Evolutionary conservation across 2,888 invertebrate species (phyloP).

Genomic region (Pyralis farinalis): DNA sequence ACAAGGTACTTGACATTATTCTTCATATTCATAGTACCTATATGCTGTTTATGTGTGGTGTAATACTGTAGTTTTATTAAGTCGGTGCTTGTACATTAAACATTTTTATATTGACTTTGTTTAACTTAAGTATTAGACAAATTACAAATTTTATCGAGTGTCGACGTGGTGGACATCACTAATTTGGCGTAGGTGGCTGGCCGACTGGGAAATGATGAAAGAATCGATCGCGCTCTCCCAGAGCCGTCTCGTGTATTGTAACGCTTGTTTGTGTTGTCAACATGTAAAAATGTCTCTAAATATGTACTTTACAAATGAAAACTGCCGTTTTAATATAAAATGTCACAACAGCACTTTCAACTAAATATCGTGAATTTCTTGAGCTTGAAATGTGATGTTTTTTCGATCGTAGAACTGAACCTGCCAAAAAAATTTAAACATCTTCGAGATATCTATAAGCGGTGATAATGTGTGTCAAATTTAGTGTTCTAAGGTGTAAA

Average conservation of each 20-base stretch:
- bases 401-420: not conserved
- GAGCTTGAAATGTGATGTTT: slow-evolving; percentile 1
- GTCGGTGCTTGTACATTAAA: too few species aligned
- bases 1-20: too few species aligned
- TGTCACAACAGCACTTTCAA: slow-evolving; percentile 4
- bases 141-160: too few species aligned
- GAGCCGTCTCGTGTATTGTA: slow-evolving; percentile 39
- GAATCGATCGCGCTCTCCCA: slow-evolving; percentile 40
- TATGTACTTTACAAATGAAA: slow-evolving; percentile 14
- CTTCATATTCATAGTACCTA: too few species aligned
- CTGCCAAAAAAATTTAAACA: not conserved
- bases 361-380: not conserved
- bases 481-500: slow-evolving; percentile 55
- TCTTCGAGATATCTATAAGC: slow-evolving; percentile 22
- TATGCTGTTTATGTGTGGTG: too few species aligned
- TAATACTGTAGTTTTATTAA: too few species aligned
- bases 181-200: slow-evolving; percentile 23
- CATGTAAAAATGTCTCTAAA: slow-evolving; percentile 36
- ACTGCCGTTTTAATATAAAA: slow-evolving; percentile 3
- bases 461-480: slow-evolving; percentile 79
- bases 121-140: too few species aligned
- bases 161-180: slow-evolving; percentile 18
- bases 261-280: slow-evolving; percentile 59
- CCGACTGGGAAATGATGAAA: slow-evolving; percentile 13
- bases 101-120: too few species aligned